phyloP scores from a whole-genome alignment of 37 sponge, comb jelly and placozoan genomes.

The Beroe ovata region DNA sequence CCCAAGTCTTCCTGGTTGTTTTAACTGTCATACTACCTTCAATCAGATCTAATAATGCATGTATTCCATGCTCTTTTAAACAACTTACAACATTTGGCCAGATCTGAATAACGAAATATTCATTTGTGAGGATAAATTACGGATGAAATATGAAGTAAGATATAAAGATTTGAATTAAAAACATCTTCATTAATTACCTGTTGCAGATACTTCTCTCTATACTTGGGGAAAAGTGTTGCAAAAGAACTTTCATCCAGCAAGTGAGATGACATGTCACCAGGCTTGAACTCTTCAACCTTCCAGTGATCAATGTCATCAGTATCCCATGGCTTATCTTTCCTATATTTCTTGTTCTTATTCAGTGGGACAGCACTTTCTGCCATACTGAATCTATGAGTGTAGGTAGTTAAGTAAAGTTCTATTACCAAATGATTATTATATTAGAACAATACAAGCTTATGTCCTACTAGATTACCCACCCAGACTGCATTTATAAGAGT shows the following conservation, averaged over 20 bases:
- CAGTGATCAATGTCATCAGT: conserved; percentile 76
- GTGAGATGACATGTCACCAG: conserved; percentile 79
- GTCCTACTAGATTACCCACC: no score
- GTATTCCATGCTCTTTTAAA: conserved; percentile 82
- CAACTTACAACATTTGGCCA: conserved; percentile 84
- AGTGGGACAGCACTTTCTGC: background rate
- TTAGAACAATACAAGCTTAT: no score
- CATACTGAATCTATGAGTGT: no score
- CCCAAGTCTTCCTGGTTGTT: conserved; percentile 96
- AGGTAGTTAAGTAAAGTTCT: no score
- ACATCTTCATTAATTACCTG: conserved; percentile 64
- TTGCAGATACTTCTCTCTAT: conserved; percentile 91
- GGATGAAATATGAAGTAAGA: no score
- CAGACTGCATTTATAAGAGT: no score
- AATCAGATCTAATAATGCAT: conserved; percentile 82
- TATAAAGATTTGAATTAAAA: no score
- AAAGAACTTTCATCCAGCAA: conserved; percentile 94
- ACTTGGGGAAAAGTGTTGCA: conserved; percentile 97
- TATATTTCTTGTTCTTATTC: conserved; percentile 58
- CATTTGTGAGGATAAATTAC: no score
- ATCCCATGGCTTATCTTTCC: conserved; percentile 50
- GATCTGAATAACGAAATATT: background rate
- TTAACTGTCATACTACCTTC: conserved; percentile 96
- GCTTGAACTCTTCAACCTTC: conserved; percentile 89
- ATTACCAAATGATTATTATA: no score